phyloP scores from a whole-genome alignment of 2,113 vertebrate species.

The Felis chaus region DNA sequence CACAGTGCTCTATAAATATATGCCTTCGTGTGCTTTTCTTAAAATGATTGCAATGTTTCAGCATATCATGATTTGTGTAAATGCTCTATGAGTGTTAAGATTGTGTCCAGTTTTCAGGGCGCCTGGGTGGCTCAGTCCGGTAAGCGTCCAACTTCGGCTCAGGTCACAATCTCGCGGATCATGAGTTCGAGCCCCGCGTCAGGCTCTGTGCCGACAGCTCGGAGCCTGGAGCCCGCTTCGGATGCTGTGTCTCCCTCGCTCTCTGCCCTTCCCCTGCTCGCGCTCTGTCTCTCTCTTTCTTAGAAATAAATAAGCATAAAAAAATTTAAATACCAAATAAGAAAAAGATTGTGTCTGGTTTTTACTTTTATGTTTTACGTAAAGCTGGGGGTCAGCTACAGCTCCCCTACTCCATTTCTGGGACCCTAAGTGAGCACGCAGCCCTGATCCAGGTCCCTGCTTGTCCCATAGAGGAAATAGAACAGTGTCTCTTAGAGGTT shows the following conservation, averaged over 20 bases:
- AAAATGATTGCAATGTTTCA: background rate
- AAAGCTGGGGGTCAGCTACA: background rate
- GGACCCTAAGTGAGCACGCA: background rate
- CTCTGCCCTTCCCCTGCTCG: too few relatives aligned
- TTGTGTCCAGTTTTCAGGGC: background rate
- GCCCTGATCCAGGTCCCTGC: background rate
- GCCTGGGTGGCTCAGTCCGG: too few relatives aligned
- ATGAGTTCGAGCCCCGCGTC: rapidly evolving
- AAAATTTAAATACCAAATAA: too few relatives aligned
- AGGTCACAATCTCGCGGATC: too few relatives aligned
- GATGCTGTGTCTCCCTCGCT: too few relatives aligned
- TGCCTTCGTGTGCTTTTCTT: background rate
- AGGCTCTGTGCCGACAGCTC: too few relatives aligned
- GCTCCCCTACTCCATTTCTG: background rate
- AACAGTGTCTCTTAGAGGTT: background rate
- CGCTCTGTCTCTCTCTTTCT: too few relatives aligned
- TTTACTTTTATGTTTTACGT: rapidly evolving
- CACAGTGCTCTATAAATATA: background rate
- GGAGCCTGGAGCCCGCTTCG: too few relatives aligned
- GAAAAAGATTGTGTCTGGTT: background rate
- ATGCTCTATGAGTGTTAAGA: background rate
- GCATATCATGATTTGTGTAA: background rate
- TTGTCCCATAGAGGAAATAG: background rate
- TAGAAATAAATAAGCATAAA: too few relatives aligned
- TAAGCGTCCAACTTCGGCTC: too few relatives aligned